Evolutionary conservation across 2,797 vertebrate genomes (phyloP), one percentile per base, ranked within the genome.

Genomic region (Phyllotis vaccarum): DNA sequence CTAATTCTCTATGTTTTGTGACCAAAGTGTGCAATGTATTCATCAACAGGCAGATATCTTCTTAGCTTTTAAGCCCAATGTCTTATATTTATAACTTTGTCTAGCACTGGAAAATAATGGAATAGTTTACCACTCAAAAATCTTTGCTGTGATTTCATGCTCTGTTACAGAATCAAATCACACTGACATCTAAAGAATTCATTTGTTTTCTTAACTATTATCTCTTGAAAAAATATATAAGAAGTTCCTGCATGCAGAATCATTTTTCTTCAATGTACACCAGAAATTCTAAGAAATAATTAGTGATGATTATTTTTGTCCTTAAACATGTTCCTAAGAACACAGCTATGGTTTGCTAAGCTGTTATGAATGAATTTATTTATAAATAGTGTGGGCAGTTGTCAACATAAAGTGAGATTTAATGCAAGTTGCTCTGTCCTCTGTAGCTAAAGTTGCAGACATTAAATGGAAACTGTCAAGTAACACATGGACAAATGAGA

Each of bases 351-450:
- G 34, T 56, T 95, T 66, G 27, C 52, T 60, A 88, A 91, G 58
- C 79, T 80, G 74, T 16, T 66, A 60, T 83, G 40, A 22, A 70
- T 89, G 81, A 91, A 27, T 88, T 66, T 95, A 34, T 90, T 96
- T 97, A 83, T 97, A 92, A 96, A 96, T 75, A 96, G 22, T 80
- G 93, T 96, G 89, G 82, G 7, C 93, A 97, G 72, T 85, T 91
- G 60, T 92, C 95, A 95, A 75, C 93, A 72, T 29, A 91, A 96
- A 93, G 81, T 97, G 95, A 96, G 62, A 74, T 94, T 93, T 81
- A 93, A 95, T 90, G 88, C 58, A 17, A 87, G 70, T 89, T 56
- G 31, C 89, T 83, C 1, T 82, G n/a, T 86, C 43, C 60, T 96
- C 90, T 81, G 90, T 68, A 96, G 46, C 56, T 93, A 90, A 93